A percentile compares a stretch with the other conserved stretches of the same genome.
phyloP scores from a whole-genome alignment of 2,113 vertebrate species.

The Thalassoma bifasciatum region DNA sequence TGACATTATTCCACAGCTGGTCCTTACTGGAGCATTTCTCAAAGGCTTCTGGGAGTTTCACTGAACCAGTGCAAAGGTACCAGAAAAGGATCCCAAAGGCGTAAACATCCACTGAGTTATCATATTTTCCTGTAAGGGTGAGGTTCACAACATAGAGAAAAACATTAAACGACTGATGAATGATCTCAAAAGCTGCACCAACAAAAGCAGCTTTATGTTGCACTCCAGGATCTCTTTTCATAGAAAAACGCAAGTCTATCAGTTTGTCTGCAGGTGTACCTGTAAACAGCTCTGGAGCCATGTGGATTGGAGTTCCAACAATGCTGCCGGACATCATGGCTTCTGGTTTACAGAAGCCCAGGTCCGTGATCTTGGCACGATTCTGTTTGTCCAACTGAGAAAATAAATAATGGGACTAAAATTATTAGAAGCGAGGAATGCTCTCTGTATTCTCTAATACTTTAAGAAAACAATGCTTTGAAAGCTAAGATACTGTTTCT shows the following conservation, averaged over 20 bases:
- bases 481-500: too few relatives aligned
- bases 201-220: too few relatives aligned
- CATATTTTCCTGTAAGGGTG: conserved; percentile 90
- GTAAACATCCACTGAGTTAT: conserved; percentile 98
- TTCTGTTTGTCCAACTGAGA: conserved; percentile 94
- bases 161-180: background rate
- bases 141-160: background rate
- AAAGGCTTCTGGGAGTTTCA: conserved; percentile 97
- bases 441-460: too few relatives aligned
- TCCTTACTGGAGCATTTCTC: conserved; percentile 98
- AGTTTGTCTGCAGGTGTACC: conserved; percentile 77
- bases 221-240: too few relatives aligned
- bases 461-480: too few relatives aligned
- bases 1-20: conserved; percentile 98
- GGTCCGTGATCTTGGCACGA: conserved; percentile 96
- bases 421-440: background rate
- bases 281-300: conserved; percentile 99
- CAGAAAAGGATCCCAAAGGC: conserved; percentile 99
- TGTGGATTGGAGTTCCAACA: conserved; percentile 98
- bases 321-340: conserved; percentile 99
- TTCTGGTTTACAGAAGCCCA: conserved; percentile 99
- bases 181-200: background rate
- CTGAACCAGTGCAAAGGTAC: conserved; percentile 96
- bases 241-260: too few relatives aligned
- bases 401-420: background rate